These are phyloP conservation scores for Kryptopterus vitreolus DNA, from an alignment of 2,797 vertebrate genomes.

Conservation along the genomic window DNA sequence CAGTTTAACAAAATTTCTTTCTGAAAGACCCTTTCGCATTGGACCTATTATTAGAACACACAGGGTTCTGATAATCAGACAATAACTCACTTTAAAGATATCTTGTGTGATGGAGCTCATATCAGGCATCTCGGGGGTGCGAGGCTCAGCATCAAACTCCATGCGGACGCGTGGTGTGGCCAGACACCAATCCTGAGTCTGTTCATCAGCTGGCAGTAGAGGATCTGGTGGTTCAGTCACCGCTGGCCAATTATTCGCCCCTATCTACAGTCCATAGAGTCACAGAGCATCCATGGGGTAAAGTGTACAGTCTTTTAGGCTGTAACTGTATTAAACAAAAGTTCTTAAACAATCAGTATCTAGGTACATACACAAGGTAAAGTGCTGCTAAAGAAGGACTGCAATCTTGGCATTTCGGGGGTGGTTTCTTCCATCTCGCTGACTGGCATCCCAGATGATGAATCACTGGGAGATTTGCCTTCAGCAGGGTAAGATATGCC, in stretches of 20 bases:
- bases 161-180: constrained; percentile 63
- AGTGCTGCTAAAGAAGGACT: constrained; percentile 64
- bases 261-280: constrained; percentile 9
- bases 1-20: background rate
- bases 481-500: constrained; percentile 32
- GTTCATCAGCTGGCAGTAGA: constrained; percentile 59
- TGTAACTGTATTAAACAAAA: background rate
- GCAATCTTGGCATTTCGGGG: constrained; percentile 70
- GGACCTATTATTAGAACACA: background rate
- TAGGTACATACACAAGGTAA: constrained; percentile 64
- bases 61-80: background rate
- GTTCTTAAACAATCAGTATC: background rate
- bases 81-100: constrained; percentile 72
- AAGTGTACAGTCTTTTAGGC: background rate
- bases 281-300: constrained; percentile 5
- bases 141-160: constrained; percentile 65
- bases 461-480: constrained; percentile 5
- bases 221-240: constrained; percentile 26
- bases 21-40: background rate
- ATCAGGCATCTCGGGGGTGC: constrained; percentile 86
- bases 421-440: constrained; percentile 49
- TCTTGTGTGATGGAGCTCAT: constrained; percentile 77
- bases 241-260: constrained; percentile 31
- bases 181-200: constrained; percentile 68
- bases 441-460: constrained; percentile 47